Base-by-base conservation (phyloP, 2,888 invertebrate genomes). In the Apoda limacodes region DNA sequence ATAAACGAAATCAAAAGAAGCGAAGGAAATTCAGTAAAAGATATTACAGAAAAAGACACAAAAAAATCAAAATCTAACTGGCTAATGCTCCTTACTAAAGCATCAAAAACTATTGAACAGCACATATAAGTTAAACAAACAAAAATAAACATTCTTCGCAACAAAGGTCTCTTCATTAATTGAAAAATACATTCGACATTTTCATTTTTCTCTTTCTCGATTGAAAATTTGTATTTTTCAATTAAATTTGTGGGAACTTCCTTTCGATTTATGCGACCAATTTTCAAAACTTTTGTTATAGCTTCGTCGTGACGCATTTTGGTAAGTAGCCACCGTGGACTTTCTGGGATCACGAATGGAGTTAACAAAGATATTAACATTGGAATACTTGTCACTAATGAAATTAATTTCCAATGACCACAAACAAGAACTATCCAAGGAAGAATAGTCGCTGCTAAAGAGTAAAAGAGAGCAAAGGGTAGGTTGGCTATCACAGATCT, bases 361-460 rank as follows among this genome's bases (percentile, higher is more conserved):
- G 66, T 49, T 3, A 70, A 20, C 19, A 72, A 6, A 3, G 61
- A 41, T 5, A 66, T 31, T 1, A 43, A 53, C 52, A 72, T 48
- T 1, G 71, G 70, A 11, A 63, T 34, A 36, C 68, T 69, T 3
- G 64, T 70, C 2, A 42, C 69, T 33, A 74, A 46, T 2, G 60
- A 55, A 7, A 69, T 27, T 5, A 38, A 42, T 37, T 59, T 68
- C 74, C 74, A 74, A 45, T 71, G 41, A 5, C 55, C 61, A 42
- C 68, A 65, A 2, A 57, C 61, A 5, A 69, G 45, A 1, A 67
- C 56, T 32, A 74, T 63, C 64, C 69, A 74, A 0, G 74, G 71
- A 7, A 72, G 30, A 2, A 50, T 10, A 6, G 50, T 47, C 1
- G 50, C 45, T 12, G 55, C 65, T 2, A 46, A 13, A 1, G 58